Conservation (phyloP, 64 coral and sea anemone species). For the Montipora foliosa region DNA sequence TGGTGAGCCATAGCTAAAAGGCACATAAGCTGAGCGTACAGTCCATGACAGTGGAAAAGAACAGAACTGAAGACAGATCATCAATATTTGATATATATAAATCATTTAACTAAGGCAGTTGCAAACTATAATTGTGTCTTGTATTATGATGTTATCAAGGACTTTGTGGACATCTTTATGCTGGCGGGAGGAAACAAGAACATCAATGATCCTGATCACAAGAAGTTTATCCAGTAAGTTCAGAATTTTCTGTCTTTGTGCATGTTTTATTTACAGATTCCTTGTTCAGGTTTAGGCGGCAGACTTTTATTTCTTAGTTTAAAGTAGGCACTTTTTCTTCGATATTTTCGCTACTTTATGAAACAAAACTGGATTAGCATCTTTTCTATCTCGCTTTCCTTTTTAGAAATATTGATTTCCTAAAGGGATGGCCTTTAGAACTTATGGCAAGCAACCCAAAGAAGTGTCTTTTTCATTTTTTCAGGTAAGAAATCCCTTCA, state of each 20-base stretch:
- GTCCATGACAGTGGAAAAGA: too few species aligned
- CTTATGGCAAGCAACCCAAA: slow-evolving; percentile 90
- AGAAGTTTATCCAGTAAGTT: slow-evolving; percentile 83
- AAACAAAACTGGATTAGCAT: neutral
- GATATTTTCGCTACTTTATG: too few species aligned
- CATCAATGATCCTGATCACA: slow-evolving; percentile 91
- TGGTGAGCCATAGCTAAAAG: too few species aligned
- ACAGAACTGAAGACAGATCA: too few species aligned
- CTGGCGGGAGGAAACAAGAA: slow-evolving; percentile 90
- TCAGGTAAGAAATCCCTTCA: slow-evolving; percentile 69
- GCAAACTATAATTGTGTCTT: too few species aligned
- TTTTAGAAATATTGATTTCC: slow-evolving; percentile 86
- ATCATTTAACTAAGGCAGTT: too few species aligned
- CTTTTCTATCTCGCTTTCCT: neutral
- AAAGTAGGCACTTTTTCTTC: too few species aligned
- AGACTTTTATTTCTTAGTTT: neutral
- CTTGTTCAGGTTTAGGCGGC: too few species aligned
- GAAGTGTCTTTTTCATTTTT: slow-evolving; percentile 96
- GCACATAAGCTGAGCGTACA: too few species aligned
- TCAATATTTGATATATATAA: too few species aligned
- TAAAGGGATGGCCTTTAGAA: slow-evolving; percentile 91
- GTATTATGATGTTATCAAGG: slow-evolving; percentile 19
- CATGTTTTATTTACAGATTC: too few species aligned
- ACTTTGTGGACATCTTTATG: slow-evolving; percentile 99
- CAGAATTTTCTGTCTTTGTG: too few species aligned